Evolutionary conservation across 1,140 invertebrate genomes (phyloP).

Genomic region (Grapholita molesta): DNA sequence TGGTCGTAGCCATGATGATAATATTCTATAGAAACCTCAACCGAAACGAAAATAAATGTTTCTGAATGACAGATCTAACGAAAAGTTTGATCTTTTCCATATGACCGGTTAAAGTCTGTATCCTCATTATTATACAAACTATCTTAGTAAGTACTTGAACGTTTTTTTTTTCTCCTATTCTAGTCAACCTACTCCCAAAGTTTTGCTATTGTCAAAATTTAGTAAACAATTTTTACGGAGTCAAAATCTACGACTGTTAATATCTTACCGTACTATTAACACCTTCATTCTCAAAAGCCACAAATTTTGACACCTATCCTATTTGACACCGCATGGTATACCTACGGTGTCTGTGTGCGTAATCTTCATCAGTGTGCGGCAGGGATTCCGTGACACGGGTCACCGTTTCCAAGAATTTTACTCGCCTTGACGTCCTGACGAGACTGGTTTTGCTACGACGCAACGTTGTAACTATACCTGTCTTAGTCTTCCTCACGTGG

Average conservation of each 20-base stretch:
- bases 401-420: slow-evolving; percentile 75
- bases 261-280: not conserved
- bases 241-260: not conserved
- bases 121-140: too few relatives aligned
- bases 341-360: slow-evolving; percentile 29
- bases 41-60: too few relatives aligned
- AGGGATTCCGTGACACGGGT: slow-evolving; percentile 77
- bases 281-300: not conserved
- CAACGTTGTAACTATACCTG: slow-evolving; percentile 58
- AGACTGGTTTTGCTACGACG: slow-evolving; percentile 72
- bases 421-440: slow-evolving; percentile 76
- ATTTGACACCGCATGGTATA: slow-evolving; percentile 15
- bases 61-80: too few relatives aligned
- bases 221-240: too few relatives aligned
- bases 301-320: not conserved
- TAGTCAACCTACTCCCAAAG: too few relatives aligned
- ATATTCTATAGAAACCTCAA: too few relatives aligned
- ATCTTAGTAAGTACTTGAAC: too few relatives aligned
- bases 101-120: too few relatives aligned
- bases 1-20: too few relatives aligned
- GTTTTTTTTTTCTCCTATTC: too few relatives aligned
- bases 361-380: slow-evolving; percentile 44
- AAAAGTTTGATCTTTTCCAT: too few relatives aligned
- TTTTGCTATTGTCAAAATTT: too few relatives aligned
- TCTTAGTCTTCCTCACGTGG: slow-evolving; percentile 40